Evolutionary conservation across 2,113 vertebrate genomes (phyloP).

Genomic region (Mesocricetus auratus): DNA sequence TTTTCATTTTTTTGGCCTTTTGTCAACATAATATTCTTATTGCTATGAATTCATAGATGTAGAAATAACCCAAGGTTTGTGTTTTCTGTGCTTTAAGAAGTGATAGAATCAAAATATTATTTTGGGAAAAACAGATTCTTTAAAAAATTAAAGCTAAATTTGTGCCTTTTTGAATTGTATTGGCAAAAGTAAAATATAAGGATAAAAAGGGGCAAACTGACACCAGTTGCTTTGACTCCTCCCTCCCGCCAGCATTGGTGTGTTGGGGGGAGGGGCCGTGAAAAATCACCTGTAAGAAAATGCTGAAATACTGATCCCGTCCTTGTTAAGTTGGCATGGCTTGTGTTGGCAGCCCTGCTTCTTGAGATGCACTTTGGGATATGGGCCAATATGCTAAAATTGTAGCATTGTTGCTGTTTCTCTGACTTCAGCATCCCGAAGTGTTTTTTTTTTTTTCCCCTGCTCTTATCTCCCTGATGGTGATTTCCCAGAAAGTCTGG

Average conservation of each 20-base stretch:
- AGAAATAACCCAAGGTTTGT: not conserved
- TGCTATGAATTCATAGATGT: not conserved
- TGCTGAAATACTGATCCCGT: slow-evolving; percentile 57
- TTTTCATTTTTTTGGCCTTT: not conserved
- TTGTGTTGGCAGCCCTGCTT: not conserved
- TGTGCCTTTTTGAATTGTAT: not conserved
- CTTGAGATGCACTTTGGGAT: not conserved
- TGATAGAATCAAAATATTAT: not conserved
- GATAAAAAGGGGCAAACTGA: not conserved
- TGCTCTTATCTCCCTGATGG: not conserved
- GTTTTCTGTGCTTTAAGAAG: not conserved
- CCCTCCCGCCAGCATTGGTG: not conserved
- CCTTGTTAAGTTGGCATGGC: not conserved
- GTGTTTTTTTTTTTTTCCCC: not conserved
- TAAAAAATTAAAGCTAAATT: not conserved
- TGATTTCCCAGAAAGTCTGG: slow-evolving; percentile 45
- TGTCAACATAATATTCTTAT: not conserved
- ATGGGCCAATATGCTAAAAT: slow-evolving; percentile 24
- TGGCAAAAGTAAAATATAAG: not conserved
- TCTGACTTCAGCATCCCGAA: slow-evolving; percentile 41
- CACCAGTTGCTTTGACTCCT: not conserved
- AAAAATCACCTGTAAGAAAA: slow-evolving; percentile 43
- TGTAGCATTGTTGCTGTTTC: not conserved
- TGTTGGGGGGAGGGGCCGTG: not conserved
- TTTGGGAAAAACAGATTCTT: not conserved